A percentile compares a stretch with the other conserved stretches of the same genome.
phyloP scores from a whole-genome alignment of 2,113 vertebrate species.

The Tylochromis polylepis region DNA sequence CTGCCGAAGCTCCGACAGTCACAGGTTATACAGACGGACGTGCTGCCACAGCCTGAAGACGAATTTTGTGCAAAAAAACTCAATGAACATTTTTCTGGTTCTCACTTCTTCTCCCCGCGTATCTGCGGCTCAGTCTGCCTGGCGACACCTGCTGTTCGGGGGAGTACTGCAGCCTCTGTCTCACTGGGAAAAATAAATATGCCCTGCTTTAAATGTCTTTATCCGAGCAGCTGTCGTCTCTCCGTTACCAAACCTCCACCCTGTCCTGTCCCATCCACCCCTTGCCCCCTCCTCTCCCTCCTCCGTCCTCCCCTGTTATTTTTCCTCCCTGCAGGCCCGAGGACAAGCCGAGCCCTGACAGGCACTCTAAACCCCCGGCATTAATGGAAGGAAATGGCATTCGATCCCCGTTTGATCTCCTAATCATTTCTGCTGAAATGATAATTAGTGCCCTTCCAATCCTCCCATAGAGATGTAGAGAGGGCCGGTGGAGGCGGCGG shows the following conservation, averaged over 20 bases:
- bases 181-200: background rate
- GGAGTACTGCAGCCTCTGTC: background rate
- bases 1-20: background rate
- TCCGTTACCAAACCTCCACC: slow-evolving; percentile 21
- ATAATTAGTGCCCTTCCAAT: slow-evolving; percentile 88
- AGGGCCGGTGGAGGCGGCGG: background rate
- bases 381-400: slow-evolving; percentile 95
- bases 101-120: fast-evolving
- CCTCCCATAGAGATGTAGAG: slow-evolving; percentile 54
- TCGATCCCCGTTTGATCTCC: slow-evolving; percentile 91
- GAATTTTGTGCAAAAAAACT: background rate
- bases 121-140: background rate
- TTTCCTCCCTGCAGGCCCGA: slow-evolving; percentile 82
- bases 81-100: background rate
- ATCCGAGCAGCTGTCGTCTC: slow-evolving; percentile 27
- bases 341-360: slow-evolving; percentile 82
- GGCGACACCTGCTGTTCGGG: background rate
- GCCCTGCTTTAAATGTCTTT: background rate
- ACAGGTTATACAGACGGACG: background rate
- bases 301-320: background rate
- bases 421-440: slow-evolving; percentile 98
- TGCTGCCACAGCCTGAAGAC: background rate
- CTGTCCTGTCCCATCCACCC: slow-evolving; percentile 10
- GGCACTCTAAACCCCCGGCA: slow-evolving; percentile 89
- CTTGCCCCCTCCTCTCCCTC: slow-evolving; percentile 28